phyloP scores from a whole-genome alignment of 2,888 invertebrate species.

The Ichneumon xanthorius region DNA sequence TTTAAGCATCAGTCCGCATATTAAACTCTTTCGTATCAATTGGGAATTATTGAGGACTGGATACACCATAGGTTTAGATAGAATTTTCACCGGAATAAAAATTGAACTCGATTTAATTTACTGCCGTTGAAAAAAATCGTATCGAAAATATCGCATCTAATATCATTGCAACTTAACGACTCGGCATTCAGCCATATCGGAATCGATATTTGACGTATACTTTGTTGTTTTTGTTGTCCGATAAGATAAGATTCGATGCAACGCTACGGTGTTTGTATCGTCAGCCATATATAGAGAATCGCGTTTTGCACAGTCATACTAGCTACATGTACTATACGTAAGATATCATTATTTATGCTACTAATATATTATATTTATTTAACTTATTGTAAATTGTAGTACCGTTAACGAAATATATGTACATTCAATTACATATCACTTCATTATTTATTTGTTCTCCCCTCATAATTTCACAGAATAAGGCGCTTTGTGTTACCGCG shows the following conservation, averaged over 20 bases:
- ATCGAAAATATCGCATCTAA: not conserved
- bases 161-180: not conserved
- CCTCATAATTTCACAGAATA: not conserved
- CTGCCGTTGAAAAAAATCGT: not conserved
- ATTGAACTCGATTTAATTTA: not conserved
- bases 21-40: not conserved
- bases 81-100: not conserved
- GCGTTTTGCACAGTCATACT: not conserved
- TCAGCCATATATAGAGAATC: not conserved
- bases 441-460: not conserved
- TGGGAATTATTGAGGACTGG: not conserved
- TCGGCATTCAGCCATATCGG: not conserved
- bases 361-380: conserved; percentile 74
- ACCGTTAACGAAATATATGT: conserved; percentile 57
- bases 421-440: conserved; percentile 34
- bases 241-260: not conserved
- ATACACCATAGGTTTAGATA: not conserved
- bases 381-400: conserved; percentile 78
- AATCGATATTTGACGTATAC: not conserved
- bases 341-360: conserved; percentile 43
- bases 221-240: not conserved
- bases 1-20: too few species aligned
- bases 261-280: conserved; percentile 1
- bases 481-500: not conserved
- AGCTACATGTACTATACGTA: conserved; percentile 25